Base-by-base conservation (phyloP, 2,797 vertebrate species). In the Gallinago solitaria region DNA sequence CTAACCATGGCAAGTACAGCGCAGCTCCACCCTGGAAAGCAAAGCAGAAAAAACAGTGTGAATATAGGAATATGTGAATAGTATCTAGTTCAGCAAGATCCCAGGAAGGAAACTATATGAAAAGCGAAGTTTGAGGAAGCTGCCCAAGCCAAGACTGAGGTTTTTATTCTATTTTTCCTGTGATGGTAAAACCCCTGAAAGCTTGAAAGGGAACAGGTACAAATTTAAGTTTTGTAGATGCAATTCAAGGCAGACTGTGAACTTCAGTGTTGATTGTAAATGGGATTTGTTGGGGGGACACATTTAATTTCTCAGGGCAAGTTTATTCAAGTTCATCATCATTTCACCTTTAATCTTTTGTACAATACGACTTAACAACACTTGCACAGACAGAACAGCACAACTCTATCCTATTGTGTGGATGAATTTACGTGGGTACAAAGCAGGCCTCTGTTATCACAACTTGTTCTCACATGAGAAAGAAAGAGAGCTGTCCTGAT, bases 361-460 rank as follows among this genome's bases (percentile, higher is more conserved):
- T 64, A 33, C 60, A 18, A 4, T 5, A 8, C 0, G 0, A 35
- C 39, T 65, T 35, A 53, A 76, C 81, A 59, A 23, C 64, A 11
- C 69, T 68, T 56, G 15, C 65, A 30, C 64, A 71, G 73, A 19
- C 54, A 53, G 67, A 92, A 63, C 43, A 65, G 47, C 35, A 50
- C 57, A 75, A 3, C 69, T 50, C 80, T 59, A 19, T 41, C 69
- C 74, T 61, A 50, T 32, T 73, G 83, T 84, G 87, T 32, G 45
- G 83, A 74, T 75, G 61, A 95, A 70, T 57, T 75, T 60, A 85
- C n/a, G 11, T 83, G 91, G 87, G 79, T 39, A 94, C 91, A 95
- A 96, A 91, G 67, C 77, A 39, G 1, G 1, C 79, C 50, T 84
- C 83, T 90, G 86, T 93, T 68, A 2, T 24, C 9, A 0, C 18